phyloP scores from a whole-genome alignment of 2,113 vertebrate species.

The Collichthys lucidus region DNA sequence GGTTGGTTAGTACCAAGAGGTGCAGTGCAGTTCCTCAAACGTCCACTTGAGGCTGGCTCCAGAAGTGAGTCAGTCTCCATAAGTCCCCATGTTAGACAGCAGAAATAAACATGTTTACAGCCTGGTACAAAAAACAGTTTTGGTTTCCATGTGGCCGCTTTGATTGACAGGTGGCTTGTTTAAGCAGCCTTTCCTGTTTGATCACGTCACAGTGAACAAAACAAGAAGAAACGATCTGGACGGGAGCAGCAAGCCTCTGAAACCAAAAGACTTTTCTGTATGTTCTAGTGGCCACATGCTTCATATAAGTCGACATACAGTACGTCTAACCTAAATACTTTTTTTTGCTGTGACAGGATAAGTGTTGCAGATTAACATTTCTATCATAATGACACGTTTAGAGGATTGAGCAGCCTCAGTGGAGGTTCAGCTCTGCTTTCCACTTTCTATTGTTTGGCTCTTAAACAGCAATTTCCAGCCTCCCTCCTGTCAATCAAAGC shows the following conservation, averaged over 20 bases:
- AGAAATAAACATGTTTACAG: no score
- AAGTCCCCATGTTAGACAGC: no score
- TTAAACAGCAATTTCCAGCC: not conserved
- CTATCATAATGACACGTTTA: not conserved
- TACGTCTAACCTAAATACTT: not conserved
- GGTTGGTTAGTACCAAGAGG: no score
- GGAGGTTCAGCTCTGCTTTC: constrained; percentile 19
- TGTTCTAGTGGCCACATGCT: not conserved
- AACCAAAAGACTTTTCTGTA: no score
- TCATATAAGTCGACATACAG: not conserved
- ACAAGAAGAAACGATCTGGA: not conserved
- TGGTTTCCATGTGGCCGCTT: no score
- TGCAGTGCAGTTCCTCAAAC: no score
- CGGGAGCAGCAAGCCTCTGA: not conserved
- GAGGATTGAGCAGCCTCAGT: not conserved
- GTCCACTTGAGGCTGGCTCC: no score
- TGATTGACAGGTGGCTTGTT: no score
- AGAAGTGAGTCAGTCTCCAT: no score
- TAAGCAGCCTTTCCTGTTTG: not conserved
- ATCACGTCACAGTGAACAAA: not conserved
- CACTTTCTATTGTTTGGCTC: constrained; percentile 36
- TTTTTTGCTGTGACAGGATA: not conserved
- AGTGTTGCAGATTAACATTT: not conserved
- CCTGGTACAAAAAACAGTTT: no score
- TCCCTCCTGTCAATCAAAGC: constrained; percentile 58